These are phyloP conservation scores for Sebastes elongatus DNA, from an alignment of 2,797 vertebrate genomes.

Conservation along the genomic window DNA sequence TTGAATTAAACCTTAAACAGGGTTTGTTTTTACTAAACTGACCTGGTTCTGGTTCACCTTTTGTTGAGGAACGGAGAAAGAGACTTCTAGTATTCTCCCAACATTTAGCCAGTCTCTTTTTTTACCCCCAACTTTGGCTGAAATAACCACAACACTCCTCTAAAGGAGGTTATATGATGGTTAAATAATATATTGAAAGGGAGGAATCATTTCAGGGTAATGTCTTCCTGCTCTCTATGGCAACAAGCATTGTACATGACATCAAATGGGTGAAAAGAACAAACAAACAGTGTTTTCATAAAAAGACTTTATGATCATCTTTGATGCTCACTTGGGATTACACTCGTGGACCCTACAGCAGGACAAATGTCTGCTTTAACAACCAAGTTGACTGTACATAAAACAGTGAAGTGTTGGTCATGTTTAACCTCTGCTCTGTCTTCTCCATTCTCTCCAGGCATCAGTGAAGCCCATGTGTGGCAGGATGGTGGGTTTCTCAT, in stretches of 20 bases:
- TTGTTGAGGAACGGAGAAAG: not conserved
- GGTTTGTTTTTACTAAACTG: not conserved
- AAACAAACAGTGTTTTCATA: not conserved
- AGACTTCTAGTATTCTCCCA: not conserved
- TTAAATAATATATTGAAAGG: not conserved
- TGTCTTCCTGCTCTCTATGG: not conserved
- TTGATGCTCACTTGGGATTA: not conserved
- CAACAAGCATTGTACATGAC: not conserved
- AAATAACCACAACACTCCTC: not conserved
- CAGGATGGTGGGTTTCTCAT: constrained; percentile 96
- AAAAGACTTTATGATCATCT: not conserved
- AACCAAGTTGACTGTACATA: not conserved
- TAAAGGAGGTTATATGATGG: not conserved
- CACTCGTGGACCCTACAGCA: not conserved
- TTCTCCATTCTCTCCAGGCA: constrained; percentile 80
- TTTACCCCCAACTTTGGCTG: not conserved
- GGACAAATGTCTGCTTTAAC: not conserved
- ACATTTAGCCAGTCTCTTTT: not conserved
- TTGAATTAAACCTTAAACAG: not conserved
- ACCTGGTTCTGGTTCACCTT: not conserved
- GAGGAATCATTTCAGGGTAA: not conserved
- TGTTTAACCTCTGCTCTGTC: not conserved
- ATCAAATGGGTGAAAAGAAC: not conserved
- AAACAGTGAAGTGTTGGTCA: not conserved
- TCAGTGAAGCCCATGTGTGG: constrained; percentile 95